Evolutionary conservation across 2,113 vertebrate species (phyloP).

Genomic region (Talpa occidentalis): DNA sequence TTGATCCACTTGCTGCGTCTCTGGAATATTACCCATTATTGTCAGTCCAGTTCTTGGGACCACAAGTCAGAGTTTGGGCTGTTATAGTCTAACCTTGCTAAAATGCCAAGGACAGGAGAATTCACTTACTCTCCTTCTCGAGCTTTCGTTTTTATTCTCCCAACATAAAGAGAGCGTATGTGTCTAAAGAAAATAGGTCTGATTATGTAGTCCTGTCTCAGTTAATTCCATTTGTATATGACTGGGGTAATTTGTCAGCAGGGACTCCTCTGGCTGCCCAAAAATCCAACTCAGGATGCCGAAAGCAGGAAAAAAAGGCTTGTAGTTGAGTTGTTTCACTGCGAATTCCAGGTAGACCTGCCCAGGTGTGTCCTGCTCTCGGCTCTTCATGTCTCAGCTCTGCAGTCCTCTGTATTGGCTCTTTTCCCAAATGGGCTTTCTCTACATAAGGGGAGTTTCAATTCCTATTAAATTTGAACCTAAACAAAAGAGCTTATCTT

Average conservation of each 20-base stretch:
- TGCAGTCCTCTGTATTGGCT: background rate
- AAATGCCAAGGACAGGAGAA: constrained; percentile 60
- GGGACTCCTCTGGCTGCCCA: background rate
- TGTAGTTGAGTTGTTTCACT: background rate
- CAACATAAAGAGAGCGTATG: background rate
- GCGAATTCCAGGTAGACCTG: too few relatives aligned
- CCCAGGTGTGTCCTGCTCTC: background rate
- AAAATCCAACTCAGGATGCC: background rate
- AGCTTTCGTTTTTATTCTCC: constrained; percentile 1
- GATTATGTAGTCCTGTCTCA: background rate
- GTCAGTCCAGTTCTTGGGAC: constrained; percentile 52
- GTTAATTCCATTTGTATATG: background rate
- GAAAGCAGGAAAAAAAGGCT: background rate
- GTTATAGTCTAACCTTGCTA: constrained; percentile 55
- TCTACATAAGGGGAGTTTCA: background rate
- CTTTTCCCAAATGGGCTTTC: constrained; percentile 18
- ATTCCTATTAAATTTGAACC: background rate
- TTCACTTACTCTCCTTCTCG: constrained; percentile 10
- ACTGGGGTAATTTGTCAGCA: background rate
- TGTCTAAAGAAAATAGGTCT: constrained; percentile 29
- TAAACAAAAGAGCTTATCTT: background rate
- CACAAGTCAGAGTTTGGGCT: constrained; percentile 48
- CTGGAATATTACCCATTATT: constrained; percentile 68
- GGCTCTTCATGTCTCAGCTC: background rate
- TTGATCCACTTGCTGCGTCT: constrained; percentile 64